These are phyloP conservation scores for Emydocephalus ijimae DNA, from an alignment of 2,113 vertebrate genomes.

Conservation along the genomic window DNA sequence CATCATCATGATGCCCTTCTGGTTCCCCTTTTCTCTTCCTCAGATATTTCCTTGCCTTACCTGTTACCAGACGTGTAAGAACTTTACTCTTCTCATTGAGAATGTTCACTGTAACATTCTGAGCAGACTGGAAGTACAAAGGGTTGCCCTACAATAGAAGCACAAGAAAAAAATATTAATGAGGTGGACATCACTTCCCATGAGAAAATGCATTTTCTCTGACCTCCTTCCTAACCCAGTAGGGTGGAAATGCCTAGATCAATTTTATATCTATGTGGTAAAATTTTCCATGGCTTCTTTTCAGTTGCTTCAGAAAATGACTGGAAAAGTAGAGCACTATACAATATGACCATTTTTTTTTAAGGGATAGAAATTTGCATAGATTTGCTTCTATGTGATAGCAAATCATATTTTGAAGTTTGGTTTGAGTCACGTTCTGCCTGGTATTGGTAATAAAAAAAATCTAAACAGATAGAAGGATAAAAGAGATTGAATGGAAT, in stretches of 20 bases:
- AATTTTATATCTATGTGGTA: neutral
- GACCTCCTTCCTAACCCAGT: neutral
- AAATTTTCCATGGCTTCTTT: neutral
- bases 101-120: constrained; percentile 94
- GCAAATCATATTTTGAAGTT: neutral
- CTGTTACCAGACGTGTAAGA: constrained; percentile 91
- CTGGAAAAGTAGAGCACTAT: neutral
- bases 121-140: constrained; percentile 95
- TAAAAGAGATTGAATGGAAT: neutral
- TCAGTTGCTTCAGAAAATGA: neutral
- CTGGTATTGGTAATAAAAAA: neutral
- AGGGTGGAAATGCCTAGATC: neutral
- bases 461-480: neutral
- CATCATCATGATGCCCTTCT: neutral
- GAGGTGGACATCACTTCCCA: constrained; percentile 19
- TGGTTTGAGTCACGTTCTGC: neutral
- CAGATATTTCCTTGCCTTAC: constrained; percentile 69
- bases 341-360: neutral
- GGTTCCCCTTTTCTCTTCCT: neutral
- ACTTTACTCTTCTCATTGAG: constrained; percentile 89
- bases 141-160: constrained; percentile 84
- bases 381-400: neutral
- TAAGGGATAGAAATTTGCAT: neutral
- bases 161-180: constrained; percentile 36
- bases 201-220: neutral